phyloP scores from a whole-genome alignment of 2,888 invertebrate species.

The Chaetoderma sp. region DNA sequence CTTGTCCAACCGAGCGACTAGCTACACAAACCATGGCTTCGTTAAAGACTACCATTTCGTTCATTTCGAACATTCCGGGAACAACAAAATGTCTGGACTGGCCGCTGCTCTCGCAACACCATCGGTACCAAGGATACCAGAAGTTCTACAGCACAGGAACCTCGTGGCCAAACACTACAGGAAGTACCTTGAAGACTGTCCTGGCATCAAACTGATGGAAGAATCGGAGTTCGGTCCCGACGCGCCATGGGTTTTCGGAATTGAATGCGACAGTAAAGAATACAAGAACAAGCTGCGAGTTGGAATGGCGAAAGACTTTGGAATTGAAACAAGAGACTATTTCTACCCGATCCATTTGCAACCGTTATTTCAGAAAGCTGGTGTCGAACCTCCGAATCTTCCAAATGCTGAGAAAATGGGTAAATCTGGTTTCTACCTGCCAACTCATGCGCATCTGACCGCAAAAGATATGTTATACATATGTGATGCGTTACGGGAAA shows the following conservation, averaged over 20 bases:
- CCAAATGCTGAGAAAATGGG: background rate
- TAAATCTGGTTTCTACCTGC: background rate
- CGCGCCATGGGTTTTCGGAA: slow-evolving; percentile 2
- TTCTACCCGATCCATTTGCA: slow-evolving; percentile 7
- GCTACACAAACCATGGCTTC: slow-evolving; percentile 1
- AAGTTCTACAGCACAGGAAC: background rate
- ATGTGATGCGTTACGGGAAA: background rate
- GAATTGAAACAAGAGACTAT: background rate
- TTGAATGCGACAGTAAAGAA: background rate
- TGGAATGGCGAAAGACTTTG: background rate
- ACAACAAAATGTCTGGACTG: slow-evolving; percentile 3
- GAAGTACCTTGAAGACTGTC: background rate
- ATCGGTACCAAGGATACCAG: background rate
- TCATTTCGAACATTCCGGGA: slow-evolving; percentile 1
- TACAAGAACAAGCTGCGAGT: background rate
- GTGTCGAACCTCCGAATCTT: background rate
- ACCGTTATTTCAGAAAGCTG: background rate
- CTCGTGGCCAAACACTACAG: background rate
- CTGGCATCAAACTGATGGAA: background rate
- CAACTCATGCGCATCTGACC: background rate
- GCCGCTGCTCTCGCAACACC: slow-evolving; percentile 3
- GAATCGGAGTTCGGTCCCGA: background rate
- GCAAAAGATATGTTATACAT: slow-evolving; percentile 1
- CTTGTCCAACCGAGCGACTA: background rate
- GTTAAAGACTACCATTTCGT: slow-evolving; percentile 2